phyloP scores from a whole-genome alignment of 2,113 vertebrate genomes.

The Rhinogobius similis region DNA sequence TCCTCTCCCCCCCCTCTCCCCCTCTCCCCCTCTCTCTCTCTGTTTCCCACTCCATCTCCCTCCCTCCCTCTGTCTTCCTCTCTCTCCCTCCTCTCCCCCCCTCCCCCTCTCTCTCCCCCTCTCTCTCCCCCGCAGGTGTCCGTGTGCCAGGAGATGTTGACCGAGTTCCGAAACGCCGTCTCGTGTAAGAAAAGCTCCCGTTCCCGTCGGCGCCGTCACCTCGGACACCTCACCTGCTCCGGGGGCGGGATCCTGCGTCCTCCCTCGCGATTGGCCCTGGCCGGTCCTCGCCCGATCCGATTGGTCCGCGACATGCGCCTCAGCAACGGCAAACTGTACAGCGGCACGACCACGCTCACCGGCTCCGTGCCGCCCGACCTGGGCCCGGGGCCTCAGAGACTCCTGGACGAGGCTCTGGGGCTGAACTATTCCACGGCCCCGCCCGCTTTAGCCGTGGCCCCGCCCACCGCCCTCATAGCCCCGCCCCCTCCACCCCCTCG shows the following conservation, averaged over 20 bases:
- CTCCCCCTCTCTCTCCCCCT: too few species aligned
- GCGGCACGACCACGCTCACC: conserved; percentile 63
- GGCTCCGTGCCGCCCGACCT: conserved; percentile 58
- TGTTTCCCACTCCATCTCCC: too few species aligned
- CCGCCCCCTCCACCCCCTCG: conserved; percentile 47
- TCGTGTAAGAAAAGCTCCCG: conserved; percentile 89
- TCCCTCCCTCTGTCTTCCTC: neutral
- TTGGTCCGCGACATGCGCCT: conserved; percentile 86
- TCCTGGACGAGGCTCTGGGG: conserved; percentile 81
- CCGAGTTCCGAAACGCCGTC: conserved; percentile 86
- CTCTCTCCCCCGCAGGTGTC: conserved; percentile 76
- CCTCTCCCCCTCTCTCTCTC: too few species aligned
- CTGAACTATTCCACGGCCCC: conserved; percentile 49
- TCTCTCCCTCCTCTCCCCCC: neutral
- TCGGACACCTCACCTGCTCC: conserved; percentile 66
- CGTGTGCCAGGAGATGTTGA: conserved; percentile 90
- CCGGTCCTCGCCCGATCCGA: conserved; percentile 73
- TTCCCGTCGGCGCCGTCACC: conserved; percentile 80
- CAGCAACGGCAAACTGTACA: conserved; percentile 88
- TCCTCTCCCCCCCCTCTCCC: neutral
- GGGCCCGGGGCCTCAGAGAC: conserved; percentile 83
- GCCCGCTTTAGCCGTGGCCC: conserved; percentile 22
- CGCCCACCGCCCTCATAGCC: conserved; percentile 26
- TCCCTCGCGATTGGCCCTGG: conserved; percentile 64
- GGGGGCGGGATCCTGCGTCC: conserved; percentile 68